Conservation (phyloP, 2,888 invertebrate genomes). For the Crepidodera aurea region DNA sequence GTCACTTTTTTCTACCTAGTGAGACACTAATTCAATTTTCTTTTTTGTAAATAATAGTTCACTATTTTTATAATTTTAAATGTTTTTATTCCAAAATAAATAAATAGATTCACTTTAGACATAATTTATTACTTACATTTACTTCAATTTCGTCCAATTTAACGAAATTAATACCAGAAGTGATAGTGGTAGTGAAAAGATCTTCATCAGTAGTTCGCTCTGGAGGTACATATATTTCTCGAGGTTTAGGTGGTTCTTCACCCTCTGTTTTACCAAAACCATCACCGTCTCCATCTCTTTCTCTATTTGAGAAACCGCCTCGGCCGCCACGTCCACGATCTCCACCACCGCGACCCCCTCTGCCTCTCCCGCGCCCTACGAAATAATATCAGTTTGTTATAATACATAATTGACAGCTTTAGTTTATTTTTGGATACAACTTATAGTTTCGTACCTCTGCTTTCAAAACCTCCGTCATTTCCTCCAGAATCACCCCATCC, state of each 20-base stretch:
- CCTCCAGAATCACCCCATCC: conserved; percentile 20
- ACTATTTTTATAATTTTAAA: too few species aligned
- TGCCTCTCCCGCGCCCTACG: conserved; percentile 37
- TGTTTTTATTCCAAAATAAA: too few species aligned
- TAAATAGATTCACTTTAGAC: too few species aligned
- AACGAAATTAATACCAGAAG: conserved; percentile 78
- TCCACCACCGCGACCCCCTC: conserved; percentile 34
- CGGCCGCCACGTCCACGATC: conserved; percentile 38
- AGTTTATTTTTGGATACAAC: not conserved
- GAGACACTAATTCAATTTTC: too few species aligned
- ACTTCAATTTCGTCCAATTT: conserved; percentile 90
- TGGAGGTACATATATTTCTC: conserved; percentile 76
- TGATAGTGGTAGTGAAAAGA: conserved; percentile 67
- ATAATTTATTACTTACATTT: conserved; percentile 61
- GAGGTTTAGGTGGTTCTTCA: conserved; percentile 65
- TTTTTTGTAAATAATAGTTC: too few species aligned
- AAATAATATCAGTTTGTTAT: too few species aligned
- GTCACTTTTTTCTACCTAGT: too few species aligned
- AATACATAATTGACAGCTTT: not conserved
- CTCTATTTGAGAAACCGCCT: conserved; percentile 9
- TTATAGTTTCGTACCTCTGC: conserved; percentile 30
- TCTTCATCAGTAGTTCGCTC: conserved; percentile 77
- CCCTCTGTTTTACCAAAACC: conserved; percentile 46
- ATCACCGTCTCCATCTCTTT: conserved; percentile 29
- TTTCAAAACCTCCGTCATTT: conserved; percentile 32